Percentiles rank a stretch among this genome's conserved stretches.
Evolutionary conservation across 1,140 invertebrate genomes (phyloP).

Genomic region (Lithobius niger): DNA sequence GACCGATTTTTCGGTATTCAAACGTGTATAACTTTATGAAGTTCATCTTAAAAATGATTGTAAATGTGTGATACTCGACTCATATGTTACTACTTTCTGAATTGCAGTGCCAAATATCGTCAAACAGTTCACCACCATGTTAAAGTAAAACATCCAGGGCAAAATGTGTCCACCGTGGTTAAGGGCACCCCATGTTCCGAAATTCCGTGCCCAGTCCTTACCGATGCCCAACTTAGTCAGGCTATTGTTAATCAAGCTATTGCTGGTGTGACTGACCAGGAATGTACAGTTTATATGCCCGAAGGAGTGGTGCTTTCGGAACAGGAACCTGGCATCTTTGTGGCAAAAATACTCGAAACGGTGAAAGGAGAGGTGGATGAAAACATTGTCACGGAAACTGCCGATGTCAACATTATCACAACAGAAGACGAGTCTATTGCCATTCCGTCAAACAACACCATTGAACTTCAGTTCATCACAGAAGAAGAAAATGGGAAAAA

Average conservation of each 20-base stretch:
- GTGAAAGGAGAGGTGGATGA: not conserved
- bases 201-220: not conserved
- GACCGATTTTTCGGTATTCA: too few relatives aligned
- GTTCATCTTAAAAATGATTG: too few relatives aligned
- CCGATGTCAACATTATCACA: not conserved
- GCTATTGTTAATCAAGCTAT: not conserved
- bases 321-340: not conserved
- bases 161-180: not conserved
- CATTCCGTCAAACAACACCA: not conserved
- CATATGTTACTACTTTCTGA: not conserved
- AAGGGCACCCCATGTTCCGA: not conserved
- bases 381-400: not conserved
- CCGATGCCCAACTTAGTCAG: not conserved
- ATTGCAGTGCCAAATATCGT: constrained; percentile 7
- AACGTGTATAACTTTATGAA: too few relatives aligned
- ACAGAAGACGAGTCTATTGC: not conserved
- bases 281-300: not conserved
- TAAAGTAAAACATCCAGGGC: not conserved
- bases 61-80: too few relatives aligned
- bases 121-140: constrained; percentile 1
- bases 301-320: not conserved
- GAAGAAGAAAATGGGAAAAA: not conserved
- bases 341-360: not conserved
- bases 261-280: not conserved
- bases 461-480: constrained; percentile 3